A percentile compares a stretch with the other conserved stretches of the same genome.
phyloP scores from a whole-genome alignment of 1,140 invertebrate genomes.

The Rhynchophorus ferrugineus region DNA sequence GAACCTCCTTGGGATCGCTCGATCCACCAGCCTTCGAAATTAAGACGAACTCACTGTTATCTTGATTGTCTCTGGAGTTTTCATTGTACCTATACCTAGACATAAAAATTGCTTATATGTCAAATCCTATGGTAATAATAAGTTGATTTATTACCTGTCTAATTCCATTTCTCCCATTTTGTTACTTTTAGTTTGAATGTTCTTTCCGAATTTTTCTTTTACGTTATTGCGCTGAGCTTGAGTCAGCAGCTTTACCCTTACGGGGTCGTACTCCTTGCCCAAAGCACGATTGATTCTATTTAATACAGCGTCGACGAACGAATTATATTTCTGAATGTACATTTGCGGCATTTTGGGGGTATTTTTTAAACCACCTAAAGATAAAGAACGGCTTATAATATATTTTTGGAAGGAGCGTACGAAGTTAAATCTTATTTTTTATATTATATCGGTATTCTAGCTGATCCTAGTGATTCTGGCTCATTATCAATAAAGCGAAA shows the following conservation, averaged over 20 bases:
- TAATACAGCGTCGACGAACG: constrained; percentile 72
- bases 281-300: constrained; percentile 70
- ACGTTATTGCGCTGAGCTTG: constrained; percentile 43
- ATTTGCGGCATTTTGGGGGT: constrained; percentile 51
- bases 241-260: constrained; percentile 67
- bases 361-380: constrained; percentile 27
- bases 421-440: constrained; percentile 6
- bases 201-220: constrained; percentile 24
- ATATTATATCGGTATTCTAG: constrained; percentile 4
- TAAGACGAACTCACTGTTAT: constrained; percentile 34
- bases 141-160: constrained; percentile 21
- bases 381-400: background rate
- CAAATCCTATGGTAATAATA: background rate
- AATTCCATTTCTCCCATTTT: constrained; percentile 30
- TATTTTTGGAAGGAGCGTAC: too few relatives aligned
- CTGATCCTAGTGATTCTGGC: too few relatives aligned
- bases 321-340: constrained; percentile 72
- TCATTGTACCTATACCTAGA: background rate
- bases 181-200: constrained; percentile 12
- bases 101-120: background rate
- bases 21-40: constrained; percentile 33
- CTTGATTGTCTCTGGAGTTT: background rate
- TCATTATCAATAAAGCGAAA: too few relatives aligned
- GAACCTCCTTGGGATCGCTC: constrained; percentile 13
- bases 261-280: constrained; percentile 69